These are phyloP conservation scores for Linyphia triangularis DNA, from an alignment of 2,888 invertebrate species.

Conservation along the genomic window DNA sequence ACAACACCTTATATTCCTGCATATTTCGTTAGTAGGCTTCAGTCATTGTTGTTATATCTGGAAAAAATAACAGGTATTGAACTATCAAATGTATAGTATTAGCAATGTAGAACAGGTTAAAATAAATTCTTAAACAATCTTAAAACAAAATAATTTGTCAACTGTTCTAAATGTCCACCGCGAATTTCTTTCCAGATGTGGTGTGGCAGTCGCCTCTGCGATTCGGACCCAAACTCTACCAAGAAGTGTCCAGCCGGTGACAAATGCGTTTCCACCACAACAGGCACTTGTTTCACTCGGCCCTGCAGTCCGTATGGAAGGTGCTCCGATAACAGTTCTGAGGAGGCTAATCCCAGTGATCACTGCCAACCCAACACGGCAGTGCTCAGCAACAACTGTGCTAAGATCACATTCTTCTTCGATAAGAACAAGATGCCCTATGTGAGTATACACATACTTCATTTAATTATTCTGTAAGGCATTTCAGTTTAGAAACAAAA, in stretches of 20 bases:
- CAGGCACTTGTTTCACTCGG: constrained; percentile 88
- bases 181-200: constrained; percentile 84
- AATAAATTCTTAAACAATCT: constrained; percentile 14
- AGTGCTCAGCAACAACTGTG: constrained; percentile 86
- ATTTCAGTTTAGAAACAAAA: too few relatives aligned
- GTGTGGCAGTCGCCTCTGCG: constrained; percentile 89
- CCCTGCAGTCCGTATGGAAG: constrained; percentile 91
- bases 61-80: too few relatives aligned
- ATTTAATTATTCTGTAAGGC: too few relatives aligned
- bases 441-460: constrained; percentile 79
- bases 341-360: constrained; percentile 83
- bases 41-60: too few relatives aligned
- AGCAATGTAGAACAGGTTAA: too few relatives aligned
- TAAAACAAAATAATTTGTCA: neutral
- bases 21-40: too few relatives aligned
- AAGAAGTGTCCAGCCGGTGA: constrained; percentile 79
- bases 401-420: constrained; percentile 87
- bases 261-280: constrained; percentile 90
- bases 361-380: constrained; percentile 91
- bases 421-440: constrained; percentile 86
- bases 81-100: too few relatives aligned
- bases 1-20: too few relatives aligned
- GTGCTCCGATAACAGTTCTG: constrained; percentile 86
- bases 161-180: neutral
- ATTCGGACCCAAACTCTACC: constrained; percentile 79